Evolutionary conservation across 2,113 vertebrate species (phyloP).

Genomic region (Oryzias javanicus): DNA sequence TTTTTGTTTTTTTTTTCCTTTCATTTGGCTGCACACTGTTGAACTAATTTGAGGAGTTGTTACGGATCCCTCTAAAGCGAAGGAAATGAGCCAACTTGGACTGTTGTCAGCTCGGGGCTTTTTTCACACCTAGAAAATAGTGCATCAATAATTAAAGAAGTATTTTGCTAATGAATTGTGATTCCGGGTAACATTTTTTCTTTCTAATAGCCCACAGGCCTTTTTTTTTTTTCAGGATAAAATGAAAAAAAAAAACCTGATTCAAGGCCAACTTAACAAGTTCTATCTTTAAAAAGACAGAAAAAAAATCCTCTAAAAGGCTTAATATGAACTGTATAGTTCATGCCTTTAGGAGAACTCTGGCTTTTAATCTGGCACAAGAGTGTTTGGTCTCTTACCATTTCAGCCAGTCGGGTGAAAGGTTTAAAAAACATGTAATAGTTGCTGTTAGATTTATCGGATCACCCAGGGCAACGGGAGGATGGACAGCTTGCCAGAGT

Average conservation of each 20-base stretch:
- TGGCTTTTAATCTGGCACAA: conserved; percentile 19
- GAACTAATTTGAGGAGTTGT: conserved; percentile 25
- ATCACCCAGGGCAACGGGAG: conserved; percentile 59
- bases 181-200: conserved; percentile 37
- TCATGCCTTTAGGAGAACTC: conserved; percentile 27
- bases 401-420: conserved; percentile 47
- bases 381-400: conserved; percentile 33
- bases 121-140: conserved; percentile 45
- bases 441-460: conserved; percentile 64
- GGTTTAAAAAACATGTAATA: conserved; percentile 65
- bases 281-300: conserved; percentile 9
- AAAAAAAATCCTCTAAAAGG: conserved; percentile 25
- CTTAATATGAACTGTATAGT: conserved; percentile 15
- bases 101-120: conserved; percentile 30
- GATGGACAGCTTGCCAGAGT: conserved; percentile 58
- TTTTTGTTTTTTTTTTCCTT: conserved; percentile 9
- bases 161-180: conserved; percentile 43
- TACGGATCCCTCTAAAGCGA: conserved; percentile 24
- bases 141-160: conserved; percentile 53
- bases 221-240: conserved; percentile 7
- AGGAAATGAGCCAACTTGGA: conserved; percentile 46
- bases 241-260: conserved; percentile 17
- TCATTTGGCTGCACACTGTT: conserved; percentile 20
- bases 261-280: conserved; percentile 19
- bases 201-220: conserved; percentile 21